Conservation (phyloP, 2,888 invertebrate species). For the Synanthedon andrenaeformis region DNA sequence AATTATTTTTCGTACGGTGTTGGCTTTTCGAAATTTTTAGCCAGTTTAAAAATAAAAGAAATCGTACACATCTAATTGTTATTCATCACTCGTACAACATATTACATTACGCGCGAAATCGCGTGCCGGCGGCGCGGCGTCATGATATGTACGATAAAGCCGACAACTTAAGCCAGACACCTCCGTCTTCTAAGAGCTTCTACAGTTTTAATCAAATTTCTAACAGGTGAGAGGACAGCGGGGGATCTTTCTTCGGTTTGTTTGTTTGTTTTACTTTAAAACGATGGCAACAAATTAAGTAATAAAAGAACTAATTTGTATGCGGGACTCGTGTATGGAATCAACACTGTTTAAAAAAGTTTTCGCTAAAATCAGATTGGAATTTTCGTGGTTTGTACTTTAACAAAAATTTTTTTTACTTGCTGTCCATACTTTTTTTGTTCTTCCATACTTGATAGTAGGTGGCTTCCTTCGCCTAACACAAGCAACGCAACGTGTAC, state of each 20-base stretch:
- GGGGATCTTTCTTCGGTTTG: constrained; percentile 20
- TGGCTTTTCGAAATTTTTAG: too few species aligned
- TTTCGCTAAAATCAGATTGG: not conserved
- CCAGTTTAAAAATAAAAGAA: constrained; percentile 26
- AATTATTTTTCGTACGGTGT: too few species aligned
- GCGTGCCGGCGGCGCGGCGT: constrained; percentile 40
- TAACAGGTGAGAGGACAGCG: not conserved
- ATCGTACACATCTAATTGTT: constrained; percentile 52
- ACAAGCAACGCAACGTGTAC: too few species aligned
- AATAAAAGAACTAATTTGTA: constrained; percentile 48
- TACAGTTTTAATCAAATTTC: constrained; percentile 1
- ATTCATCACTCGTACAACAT: constrained; percentile 53
- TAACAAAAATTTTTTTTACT: too few species aligned
- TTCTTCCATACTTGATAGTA: too few species aligned
- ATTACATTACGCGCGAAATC: constrained; percentile 57
- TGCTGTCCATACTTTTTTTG: too few species aligned
- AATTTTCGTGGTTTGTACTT: not conserved
- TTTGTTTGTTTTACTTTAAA: constrained; percentile 42
- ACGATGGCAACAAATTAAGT: constrained; percentile 55
- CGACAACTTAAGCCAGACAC: constrained; percentile 25
- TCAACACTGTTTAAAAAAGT: constrained; percentile 23
- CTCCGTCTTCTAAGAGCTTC: constrained; percentile 6
- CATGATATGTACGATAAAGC: constrained; percentile 42
- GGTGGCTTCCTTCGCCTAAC: too few species aligned
- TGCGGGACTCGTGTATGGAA: constrained; percentile 34